A percentile compares a stretch with the other conserved stretches of the same genome.
These are phyloP conservation scores for Geopemphigus sp. DNA, from an alignment of 1,140 invertebrate genomes.

Conservation along the genomic window DNA sequence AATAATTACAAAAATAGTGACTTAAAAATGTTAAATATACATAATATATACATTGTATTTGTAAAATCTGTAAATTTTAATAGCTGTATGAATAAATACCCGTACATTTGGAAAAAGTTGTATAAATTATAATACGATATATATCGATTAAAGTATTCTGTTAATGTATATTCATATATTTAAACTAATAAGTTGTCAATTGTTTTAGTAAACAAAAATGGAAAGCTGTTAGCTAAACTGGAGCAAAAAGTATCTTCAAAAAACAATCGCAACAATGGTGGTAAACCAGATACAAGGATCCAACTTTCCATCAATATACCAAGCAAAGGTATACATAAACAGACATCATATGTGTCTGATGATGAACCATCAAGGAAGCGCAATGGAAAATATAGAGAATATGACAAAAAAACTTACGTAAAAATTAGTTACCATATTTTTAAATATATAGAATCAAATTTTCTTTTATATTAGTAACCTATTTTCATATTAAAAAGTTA, in stretches of 20 bases:
- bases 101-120: too few relatives aligned
- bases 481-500: too few relatives aligned
- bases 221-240: constrained; percentile 48
- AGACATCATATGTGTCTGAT: constrained; percentile 1
- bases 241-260: constrained; percentile 47
- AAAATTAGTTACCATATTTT: not conserved
- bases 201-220: constrained; percentile 51
- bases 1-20: not conserved
- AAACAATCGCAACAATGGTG: not conserved
- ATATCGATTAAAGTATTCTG: too few relatives aligned
- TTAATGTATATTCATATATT: too few relatives aligned
- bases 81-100: too few relatives aligned
- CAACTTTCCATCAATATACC: constrained; percentile 50
- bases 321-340: constrained; percentile 49
- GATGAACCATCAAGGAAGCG: not conserved
- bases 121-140: too few relatives aligned
- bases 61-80: too few relatives aligned
- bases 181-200: not conserved
- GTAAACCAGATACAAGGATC: constrained; percentile 49
- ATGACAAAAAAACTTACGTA: constrained; percentile 30
- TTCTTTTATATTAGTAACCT: too few relatives aligned
- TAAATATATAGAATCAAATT: too few relatives aligned
- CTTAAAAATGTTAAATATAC: not conserved
- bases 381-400: constrained; percentile 2
- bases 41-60: too few relatives aligned